Conservation (phyloP, 37 sponge, comb jelly and placozoan species). For the Spongilla lacustris region DNA sequence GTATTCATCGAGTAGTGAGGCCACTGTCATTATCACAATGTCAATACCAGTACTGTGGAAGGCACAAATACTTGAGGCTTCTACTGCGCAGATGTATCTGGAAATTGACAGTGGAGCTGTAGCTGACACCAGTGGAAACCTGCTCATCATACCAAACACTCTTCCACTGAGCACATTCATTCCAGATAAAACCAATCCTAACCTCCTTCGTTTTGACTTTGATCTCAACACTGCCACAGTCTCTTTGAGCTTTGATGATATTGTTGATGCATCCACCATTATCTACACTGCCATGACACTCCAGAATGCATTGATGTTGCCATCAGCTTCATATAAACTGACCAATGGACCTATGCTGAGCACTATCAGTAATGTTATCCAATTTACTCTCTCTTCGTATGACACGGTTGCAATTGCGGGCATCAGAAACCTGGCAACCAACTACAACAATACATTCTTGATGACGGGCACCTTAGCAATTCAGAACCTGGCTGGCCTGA, state of each 20-base stretch:
- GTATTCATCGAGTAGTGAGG: not conserved
- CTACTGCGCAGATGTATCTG: slow-evolving; percentile 44
- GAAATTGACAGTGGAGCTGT: slow-evolving; percentile 53
- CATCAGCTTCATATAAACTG: slow-evolving; percentile 27
- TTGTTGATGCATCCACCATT: slow-evolving; percentile 67
- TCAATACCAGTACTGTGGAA: not conserved
- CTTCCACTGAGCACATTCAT: slow-evolving; percentile 10
- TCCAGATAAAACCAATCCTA: slow-evolving; percentile 75
- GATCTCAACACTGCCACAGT: slow-evolving; percentile 75
- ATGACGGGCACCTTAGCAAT: slow-evolving; percentile 59
- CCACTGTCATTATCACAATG: not conserved
- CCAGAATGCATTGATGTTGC: slow-evolving; percentile 46
- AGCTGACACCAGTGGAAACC: slow-evolving; percentile 60
- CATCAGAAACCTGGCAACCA: slow-evolving; percentile 63
- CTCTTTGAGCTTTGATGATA: slow-evolving; percentile 84
- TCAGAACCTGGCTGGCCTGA: slow-evolving; percentile 68
- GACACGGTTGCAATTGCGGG: slow-evolving; percentile 67
- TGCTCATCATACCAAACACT: slow-evolving; percentile 9
- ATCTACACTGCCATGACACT: slow-evolving; percentile 54
- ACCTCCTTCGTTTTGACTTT: slow-evolving; percentile 64
- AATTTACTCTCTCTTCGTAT: slow-evolving; percentile 45
- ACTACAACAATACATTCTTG: slow-evolving; percentile 76
- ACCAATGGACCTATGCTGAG: slow-evolving; percentile 65
- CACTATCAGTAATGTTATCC: slow-evolving; percentile 19
- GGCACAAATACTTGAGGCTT: not conserved